Base-by-base conservation (phyloP, 2,113 vertebrate species). In the Micromys minutus region DNA sequence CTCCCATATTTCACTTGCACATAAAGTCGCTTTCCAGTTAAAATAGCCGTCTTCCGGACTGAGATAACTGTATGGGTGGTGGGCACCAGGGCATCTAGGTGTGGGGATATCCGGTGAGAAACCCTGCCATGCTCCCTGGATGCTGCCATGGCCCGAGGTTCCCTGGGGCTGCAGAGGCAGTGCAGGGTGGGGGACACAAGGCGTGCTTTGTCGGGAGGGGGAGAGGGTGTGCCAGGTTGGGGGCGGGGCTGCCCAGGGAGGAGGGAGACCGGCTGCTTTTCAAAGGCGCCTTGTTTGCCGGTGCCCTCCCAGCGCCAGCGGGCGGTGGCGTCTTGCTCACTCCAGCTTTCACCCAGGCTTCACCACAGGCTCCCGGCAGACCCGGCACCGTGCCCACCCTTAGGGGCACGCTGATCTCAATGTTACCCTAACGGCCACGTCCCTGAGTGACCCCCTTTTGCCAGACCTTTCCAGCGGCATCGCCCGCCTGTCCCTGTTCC, bases 1-100 rank as follows among this genome's bases (percentile, higher is more conserved):
- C 76, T 87, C n/a, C 65, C 47, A 50, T 17, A 92, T 29, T 69
- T 63, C 75, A 22, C 87, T 90, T 65, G 61, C 71, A 94, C 87
- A 94, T 95, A 95, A 97, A 97, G 83, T 96, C 47, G 96, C 97
- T 97, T 97, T 97, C 96, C 95, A 97, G 97, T 97, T 97, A 97
- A 96, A 97, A 74, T 80, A 10, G 17, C 42, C 74, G 89, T 96
- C 95, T 96, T 97, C 87, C 93, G 95, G 87, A 95, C 87, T 80
- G 89, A 65, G 69, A 77, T 96, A 89, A 61, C 83, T 93, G n/a
- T 90, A 1, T 71, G 21, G 36, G 50, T 10, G 42, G 77, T 22
- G 52, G 74, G 39, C 47, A n/a, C 84, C 31, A 3, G 42, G 21
- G 29, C 16, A 8, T 9, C 52, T 17, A 65, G 74, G 39, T 24